Percentiles rank a stretch among this genome's conserved stretches.
phyloP scores from a whole-genome alignment of 2,888 invertebrate genomes.

The Agonopterix subpropinquella region DNA sequence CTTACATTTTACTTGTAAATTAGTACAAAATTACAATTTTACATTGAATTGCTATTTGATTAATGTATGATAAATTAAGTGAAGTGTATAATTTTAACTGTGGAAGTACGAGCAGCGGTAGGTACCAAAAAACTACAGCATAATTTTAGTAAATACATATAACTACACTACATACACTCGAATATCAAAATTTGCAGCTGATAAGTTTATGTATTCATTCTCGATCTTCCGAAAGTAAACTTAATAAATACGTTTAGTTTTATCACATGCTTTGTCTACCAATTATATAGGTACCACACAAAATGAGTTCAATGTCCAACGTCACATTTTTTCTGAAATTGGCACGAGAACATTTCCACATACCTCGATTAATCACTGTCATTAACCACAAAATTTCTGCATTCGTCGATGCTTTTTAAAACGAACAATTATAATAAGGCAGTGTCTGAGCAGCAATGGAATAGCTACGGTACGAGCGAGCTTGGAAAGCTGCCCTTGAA shows the following conservation, averaged over 20 bases:
- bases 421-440: slow-evolving; percentile 1
- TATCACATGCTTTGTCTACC: slow-evolving; percentile 23
- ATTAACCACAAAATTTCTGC: neutral
- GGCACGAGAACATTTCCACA: slow-evolving; percentile 32
- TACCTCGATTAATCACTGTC: slow-evolving; percentile 13
- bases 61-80: no score
- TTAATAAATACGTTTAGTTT: slow-evolving; percentile 3
- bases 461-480: slow-evolving; percentile 16
- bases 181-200: neutral
- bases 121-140: no score
- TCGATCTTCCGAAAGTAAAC: neutral
- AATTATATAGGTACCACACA: slow-evolving; percentile 28
- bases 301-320: slow-evolving; percentile 27
- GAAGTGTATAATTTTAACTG: no score
- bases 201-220: no score
- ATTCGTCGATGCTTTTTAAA: slow-evolving; percentile 3
- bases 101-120: no score
- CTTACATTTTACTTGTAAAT: no score
- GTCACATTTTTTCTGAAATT: slow-evolving; percentile 31
- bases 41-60: no score
- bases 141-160: no score
- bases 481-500: slow-evolving; percentile 15
- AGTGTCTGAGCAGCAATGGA: slow-evolving; percentile 8
- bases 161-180: no score
- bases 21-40: no score